phyloP scores from a whole-genome alignment of 30 jellyfish, hydroid and myxozoan genomes.

The Aurelia aurita region DNA sequence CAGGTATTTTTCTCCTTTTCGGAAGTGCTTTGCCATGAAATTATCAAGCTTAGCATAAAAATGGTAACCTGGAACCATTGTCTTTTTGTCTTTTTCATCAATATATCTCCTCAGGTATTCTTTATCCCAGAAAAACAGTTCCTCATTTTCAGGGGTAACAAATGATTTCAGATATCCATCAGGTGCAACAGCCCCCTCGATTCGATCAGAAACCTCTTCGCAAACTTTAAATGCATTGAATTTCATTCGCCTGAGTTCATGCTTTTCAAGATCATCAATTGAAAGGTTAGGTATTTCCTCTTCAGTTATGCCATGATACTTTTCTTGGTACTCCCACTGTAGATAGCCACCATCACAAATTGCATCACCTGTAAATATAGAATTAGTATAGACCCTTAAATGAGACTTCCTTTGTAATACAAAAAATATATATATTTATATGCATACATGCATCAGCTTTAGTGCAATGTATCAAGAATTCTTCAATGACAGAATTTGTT shows the following conservation, averaged over 20 bases:
- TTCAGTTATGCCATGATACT: neutral
- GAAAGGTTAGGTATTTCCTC: neutral
- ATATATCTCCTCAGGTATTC: slow-evolving; percentile 13
- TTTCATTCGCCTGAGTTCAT: slow-evolving; percentile 9
- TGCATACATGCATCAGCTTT: too few relatives aligned
- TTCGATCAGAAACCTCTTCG: slow-evolving; percentile 29
- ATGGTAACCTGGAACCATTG: slow-evolving; percentile 17
- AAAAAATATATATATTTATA: neutral
- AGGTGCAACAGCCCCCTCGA: slow-evolving; percentile 46
- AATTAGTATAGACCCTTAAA: neutral
- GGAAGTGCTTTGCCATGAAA: slow-evolving; percentile 26
- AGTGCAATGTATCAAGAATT: too few relatives aligned
- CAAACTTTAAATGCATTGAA: slow-evolving; percentile 8
- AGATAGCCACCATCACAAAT: slow-evolving; percentile 8
- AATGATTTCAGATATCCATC: slow-evolving; percentile 18
- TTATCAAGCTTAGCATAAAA: slow-evolving; percentile 4
- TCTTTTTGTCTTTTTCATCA: neutral
- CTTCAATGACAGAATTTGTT: too few relatives aligned
- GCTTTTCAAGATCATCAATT: neutral
- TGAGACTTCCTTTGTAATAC: neutral
- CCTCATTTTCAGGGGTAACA: neutral
- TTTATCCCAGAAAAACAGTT: slow-evolving; percentile 11
- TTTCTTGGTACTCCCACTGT: slow-evolving; percentile 6
- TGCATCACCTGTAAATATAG: slow-evolving; percentile 10
- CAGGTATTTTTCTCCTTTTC: slow-evolving; percentile 33